Base-by-base conservation (phyloP, 2,888 invertebrate species). In the Drosophila parthenogenetica region DNA sequence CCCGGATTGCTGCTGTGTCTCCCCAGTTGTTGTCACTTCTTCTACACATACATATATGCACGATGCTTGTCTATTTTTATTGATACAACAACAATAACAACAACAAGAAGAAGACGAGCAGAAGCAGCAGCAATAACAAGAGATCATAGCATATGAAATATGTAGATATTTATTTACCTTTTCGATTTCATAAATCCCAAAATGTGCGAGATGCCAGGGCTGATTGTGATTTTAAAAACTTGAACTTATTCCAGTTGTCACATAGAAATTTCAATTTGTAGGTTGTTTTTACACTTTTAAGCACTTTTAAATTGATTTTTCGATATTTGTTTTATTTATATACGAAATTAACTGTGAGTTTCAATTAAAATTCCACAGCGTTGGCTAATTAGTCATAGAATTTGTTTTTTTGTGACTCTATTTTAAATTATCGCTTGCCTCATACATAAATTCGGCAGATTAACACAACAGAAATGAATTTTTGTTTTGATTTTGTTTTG, bases 151-250 rank as follows among this genome's bases (percentile, higher is more conserved):
- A 53, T 53, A 40, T 59, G 42, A 49, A 54, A 59, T 58, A 45
- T 59, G 57, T 54, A 14, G 13, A 57, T 57, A 43, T 72, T 65
- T 77, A 76, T 76, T 79, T 79, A 77, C 77, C 77, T 77, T 77
- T 79, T 83, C 54, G 87, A 77, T 86, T 88, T 88, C 81, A 84
- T 84, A 88, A 84, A 84, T 88, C 89, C 83, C 77, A 79, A 69
- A 65, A 64, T 69, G 35, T 77, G 48, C 40, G 63, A 70, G 63
- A 50, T 32, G 66, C 5, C n/a, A 51, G 19, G 16, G 42, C 22
- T 45, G 37, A 19, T 54, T 54, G 46, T 35, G 39, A 32, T n/a
- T 64, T 51, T 55, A 32, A 51, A 32, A 35, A 35, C 35, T 46
- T 42, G 8, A 40, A 11, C 10, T 64, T 46, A 48, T 53, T 59